Conservation (phyloP, 2,797 vertebrate species). For the Pangasius mekongensis region DNA sequence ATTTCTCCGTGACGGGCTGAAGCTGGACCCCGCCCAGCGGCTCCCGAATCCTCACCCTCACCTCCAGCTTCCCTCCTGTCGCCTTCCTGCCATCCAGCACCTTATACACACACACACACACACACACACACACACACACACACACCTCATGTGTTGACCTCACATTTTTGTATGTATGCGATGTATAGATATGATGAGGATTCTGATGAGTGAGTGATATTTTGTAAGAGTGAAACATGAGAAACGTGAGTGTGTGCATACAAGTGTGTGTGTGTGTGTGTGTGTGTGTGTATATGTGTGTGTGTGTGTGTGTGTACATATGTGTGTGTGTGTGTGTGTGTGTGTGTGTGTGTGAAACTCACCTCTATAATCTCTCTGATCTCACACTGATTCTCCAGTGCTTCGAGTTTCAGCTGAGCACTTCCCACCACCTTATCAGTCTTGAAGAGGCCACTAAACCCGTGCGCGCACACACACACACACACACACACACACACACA, state of each 20-base stretch:
- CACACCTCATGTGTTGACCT: neutral
- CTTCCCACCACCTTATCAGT: slow-evolving; percentile 83
- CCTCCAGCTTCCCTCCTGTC: slow-evolving; percentile 87
- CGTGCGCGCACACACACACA: slow-evolving; percentile 16
- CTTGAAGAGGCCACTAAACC: slow-evolving; percentile 85
- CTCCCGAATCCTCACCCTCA: slow-evolving; percentile 84
- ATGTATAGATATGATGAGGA: neutral
- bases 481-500: slow-evolving; percentile 16
- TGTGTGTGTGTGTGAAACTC: slow-evolving; percentile 36
- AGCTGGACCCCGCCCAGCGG: slow-evolving; percentile 82
- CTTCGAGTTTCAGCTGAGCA: slow-evolving; percentile 86
- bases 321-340: neutral
- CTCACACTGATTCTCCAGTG: slow-evolving; percentile 83
- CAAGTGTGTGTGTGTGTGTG: neutral
- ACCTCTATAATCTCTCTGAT: slow-evolving; percentile 87
- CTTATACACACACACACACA: slow-evolving; percentile 62
- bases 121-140: slow-evolving; percentile 23
- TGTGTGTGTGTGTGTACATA: neutral
- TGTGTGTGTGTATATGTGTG: neutral
- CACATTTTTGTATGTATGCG: neutral
- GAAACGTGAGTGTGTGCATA: neutral
- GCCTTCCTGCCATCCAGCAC: slow-evolving; percentile 88
- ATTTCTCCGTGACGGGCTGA: slow-evolving; percentile 83
- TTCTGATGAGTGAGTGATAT: neutral
- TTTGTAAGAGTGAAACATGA: neutral